Conservation (phyloP, 2,888 invertebrate genomes). For the Nephrotoma appendiculata region DNA sequence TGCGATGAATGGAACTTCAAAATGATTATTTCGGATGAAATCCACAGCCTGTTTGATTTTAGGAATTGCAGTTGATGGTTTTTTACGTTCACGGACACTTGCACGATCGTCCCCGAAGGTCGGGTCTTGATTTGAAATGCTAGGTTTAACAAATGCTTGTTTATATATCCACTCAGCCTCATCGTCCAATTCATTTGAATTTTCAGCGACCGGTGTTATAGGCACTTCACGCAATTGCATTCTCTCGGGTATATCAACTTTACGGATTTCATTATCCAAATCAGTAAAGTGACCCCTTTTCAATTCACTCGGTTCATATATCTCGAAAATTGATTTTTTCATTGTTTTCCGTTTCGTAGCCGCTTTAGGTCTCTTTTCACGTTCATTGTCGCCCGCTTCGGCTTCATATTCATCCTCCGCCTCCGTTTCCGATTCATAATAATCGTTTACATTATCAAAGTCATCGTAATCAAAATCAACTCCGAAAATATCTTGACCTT, state of each 20-base stretch:
- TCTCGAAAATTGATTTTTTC: slow-evolving; percentile 79
- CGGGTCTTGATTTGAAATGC: slow-evolving; percentile 65
- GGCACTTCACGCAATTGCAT: slow-evolving; percentile 84
- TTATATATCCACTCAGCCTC: slow-evolving; percentile 98
- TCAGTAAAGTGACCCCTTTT: slow-evolving; percentile 94
- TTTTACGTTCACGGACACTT: slow-evolving; percentile 38
- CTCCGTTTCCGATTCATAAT: slow-evolving; percentile 73
- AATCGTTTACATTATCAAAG: slow-evolving; percentile 74
- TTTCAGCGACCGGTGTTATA: slow-evolving; percentile 66
- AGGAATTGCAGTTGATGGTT: slow-evolving; percentile 56
- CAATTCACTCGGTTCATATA: slow-evolving; percentile 94
- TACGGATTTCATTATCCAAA: slow-evolving; percentile 76
- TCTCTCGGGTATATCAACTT: slow-evolving; percentile 79
- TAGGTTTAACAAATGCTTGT: slow-evolving; percentile 74
- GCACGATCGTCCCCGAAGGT: slow-evolving; percentile 27
- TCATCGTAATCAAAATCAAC: slow-evolving; percentile 96
- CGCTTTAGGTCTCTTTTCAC: slow-evolving; percentile 56
- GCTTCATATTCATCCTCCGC: slow-evolving; percentile 68
- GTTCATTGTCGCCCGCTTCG: slow-evolving; percentile 53
- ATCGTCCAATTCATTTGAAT: slow-evolving; percentile 75
- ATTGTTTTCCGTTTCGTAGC: slow-evolving; percentile 59
- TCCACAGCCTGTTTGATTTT: slow-evolving; percentile 90
- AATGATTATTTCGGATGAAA: slow-evolving; percentile 87
- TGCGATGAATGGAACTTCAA: slow-evolving; percentile 97
- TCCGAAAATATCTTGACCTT: slow-evolving; percentile 97